phyloP scores from a whole-genome alignment of 2,888 invertebrate species.

The Thelaira solivaga region DNA sequence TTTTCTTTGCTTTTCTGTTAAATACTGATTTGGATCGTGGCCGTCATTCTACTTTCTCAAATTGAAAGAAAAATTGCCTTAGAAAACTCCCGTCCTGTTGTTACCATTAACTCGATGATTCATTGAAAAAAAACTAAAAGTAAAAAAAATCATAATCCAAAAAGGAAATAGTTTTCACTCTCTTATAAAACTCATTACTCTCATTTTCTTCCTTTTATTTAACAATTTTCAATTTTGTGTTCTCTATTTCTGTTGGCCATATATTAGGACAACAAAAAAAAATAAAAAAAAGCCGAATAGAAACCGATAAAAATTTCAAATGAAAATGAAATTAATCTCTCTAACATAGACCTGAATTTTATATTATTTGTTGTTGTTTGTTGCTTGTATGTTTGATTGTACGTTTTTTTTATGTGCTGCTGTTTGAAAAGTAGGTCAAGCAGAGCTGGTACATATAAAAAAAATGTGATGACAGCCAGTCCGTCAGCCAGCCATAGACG shows the following conservation, averaged over 20 bases:
- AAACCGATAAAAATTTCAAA: conserved; percentile 59
- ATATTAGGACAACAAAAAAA: conserved; percentile 19
- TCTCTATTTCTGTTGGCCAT: conserved; percentile 30
- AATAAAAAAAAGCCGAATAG: background rate
- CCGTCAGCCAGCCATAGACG: conserved; percentile 47
- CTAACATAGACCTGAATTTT: conserved; percentile 95
- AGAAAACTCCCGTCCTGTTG: too few relatives aligned
- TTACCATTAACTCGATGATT: too few relatives aligned
- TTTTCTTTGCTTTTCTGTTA: too few relatives aligned
- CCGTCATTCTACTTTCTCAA: too few relatives aligned
- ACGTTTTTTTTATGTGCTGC: conserved; percentile 21
- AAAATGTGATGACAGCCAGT: conserved; percentile 47
- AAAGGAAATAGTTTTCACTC: too few relatives aligned
- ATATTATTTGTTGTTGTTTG: conserved; percentile 40
- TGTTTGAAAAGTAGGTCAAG: conserved; percentile 88
- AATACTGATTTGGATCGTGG: too few relatives aligned
- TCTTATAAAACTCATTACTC: background rate
- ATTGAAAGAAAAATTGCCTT: too few relatives aligned
- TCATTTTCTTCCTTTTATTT: background rate
- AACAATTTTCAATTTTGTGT: background rate
- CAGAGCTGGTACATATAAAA: conserved; percentile 64
- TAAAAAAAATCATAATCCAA: too few relatives aligned
- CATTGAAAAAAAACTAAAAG: too few relatives aligned
- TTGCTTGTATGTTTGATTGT: conserved; percentile 10
- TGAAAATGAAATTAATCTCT: conserved; percentile 75